Evolutionary conservation across 2,888 invertebrate genomes (phyloP).

Genomic region (Lasioglossum malachurum): DNA sequence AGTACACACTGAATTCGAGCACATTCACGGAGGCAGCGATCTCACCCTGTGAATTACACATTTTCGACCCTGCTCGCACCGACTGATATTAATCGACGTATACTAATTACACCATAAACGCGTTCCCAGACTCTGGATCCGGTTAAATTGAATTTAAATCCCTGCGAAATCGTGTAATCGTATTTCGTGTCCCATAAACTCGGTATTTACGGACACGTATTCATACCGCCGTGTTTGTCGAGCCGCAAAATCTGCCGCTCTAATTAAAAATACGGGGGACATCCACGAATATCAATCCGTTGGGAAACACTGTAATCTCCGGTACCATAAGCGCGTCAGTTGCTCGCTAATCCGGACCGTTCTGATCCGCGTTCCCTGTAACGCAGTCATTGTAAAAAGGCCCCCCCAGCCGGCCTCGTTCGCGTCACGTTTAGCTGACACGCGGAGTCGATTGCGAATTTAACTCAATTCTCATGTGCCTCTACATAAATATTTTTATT

Average conservation of each 20-base stretch:
- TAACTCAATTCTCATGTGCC: not conserved
- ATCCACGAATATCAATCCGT: not conserved
- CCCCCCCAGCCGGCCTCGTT: not conserved
- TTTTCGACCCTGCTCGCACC: not conserved
- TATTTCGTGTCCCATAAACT: not conserved
- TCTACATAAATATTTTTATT: not conserved
- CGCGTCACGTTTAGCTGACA: not conserved
- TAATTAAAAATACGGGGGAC: not conserved
- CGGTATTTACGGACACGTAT: not conserved
- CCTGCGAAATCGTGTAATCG: constrained; percentile 2
- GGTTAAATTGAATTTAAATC: constrained; percentile 12
- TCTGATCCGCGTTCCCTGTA: not conserved
- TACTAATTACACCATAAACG: not conserved
- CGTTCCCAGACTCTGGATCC: not conserved
- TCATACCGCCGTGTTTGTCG: not conserved
- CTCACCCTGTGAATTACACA: not conserved
- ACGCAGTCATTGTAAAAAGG: not conserved
- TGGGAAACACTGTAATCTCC: not conserved
- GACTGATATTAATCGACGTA: not conserved
- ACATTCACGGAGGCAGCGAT: not conserved
- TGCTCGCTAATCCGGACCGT: not conserved
- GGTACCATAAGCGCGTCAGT: not conserved
- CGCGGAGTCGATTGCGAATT: not conserved
- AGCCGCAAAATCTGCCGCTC: not conserved
- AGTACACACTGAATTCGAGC: not conserved